Evolutionary conservation across 2,888 invertebrate genomes (phyloP), one percentile per base, ranked within the genome.

Genomic region (Dryomyza anilis): DNA sequence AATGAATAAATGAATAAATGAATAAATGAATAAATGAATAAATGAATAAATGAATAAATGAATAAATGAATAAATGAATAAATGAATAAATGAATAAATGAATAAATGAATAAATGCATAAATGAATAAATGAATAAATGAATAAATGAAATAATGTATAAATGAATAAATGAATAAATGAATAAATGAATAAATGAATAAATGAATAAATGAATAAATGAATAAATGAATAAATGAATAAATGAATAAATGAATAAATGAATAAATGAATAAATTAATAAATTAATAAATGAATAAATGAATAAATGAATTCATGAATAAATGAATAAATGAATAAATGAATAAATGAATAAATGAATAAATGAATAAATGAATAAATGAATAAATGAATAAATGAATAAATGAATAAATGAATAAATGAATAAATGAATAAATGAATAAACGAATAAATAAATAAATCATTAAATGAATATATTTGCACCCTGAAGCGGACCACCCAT

Each of bases 1-100:
- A 46, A 46, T 46, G 46, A 46, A 46, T 46, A 46, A 46, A 46
- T 46, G 46, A 46, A 46, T 46, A 46, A 46, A 46, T 46, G 46
- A 46, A 46, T 46, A 46, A 46, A 46, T 46, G 46, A 46, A 46
- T 46, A 46, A 46, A 46, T 46, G 46, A 46, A 46, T 46, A 46
- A 46, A 46, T 46, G 46, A 46, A 46, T 46, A 46, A 46, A 46
- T 46, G 46, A 46, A 46, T 46, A 46, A 46, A 46, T 46, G 46
- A 46, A 46, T 46, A 46, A 46, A 46, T 46, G 46, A 46, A 46
- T 46, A 46, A 8, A 46, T 46, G 46, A 46, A 46, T 46, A 46
- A n/a, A 46, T 19, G 46, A 46, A 46, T 46, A 46, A 4, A 46
- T 46, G 16, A 46, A 46, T 46, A 46, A 46, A 46, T 46, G 16